Evolutionary conservation across 1,140 invertebrate genomes (phyloP).

Genomic region (Coelopa frigida): DNA sequence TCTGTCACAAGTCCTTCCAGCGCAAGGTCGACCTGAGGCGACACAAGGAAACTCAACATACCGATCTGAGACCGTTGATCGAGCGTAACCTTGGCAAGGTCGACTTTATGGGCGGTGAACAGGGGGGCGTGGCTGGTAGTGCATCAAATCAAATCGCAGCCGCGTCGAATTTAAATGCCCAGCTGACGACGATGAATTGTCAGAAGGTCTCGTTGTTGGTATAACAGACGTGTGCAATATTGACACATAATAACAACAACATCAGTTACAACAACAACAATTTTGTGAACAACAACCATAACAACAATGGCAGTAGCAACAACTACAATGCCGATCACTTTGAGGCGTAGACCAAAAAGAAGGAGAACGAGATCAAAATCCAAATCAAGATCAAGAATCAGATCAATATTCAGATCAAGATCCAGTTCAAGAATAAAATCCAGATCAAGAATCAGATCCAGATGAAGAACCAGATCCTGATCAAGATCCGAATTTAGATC

Average conservation of each 20-base stretch:
- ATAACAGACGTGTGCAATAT: constrained; percentile 28
- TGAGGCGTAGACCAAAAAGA: no score
- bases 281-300: constrained; percentile 1
- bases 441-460: no score
- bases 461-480: no score
- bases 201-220: constrained; percentile 40
- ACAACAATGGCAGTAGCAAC: constrained; percentile 8
- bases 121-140: background rate
- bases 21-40: constrained; percentile 87
- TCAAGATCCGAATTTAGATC: no score
- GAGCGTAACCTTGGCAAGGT: constrained; percentile 30
- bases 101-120: constrained; percentile 28
- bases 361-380: no score
- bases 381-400: no score
- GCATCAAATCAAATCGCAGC: constrained; percentile 5
- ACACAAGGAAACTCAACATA: constrained; percentile 93
- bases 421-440: no score
- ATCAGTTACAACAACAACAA: background rate
- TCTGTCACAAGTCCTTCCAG: constrained; percentile 90
- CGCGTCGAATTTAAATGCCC: constrained; percentile 20
- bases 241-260: constrained; percentile 13
- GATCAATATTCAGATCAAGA: no score
- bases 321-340: background rate
- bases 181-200: constrained; percentile 26
- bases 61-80: constrained; percentile 59